These are phyloP conservation scores for Thryonomys swinderianus DNA, from an alignment of 2,113 vertebrate genomes.

Conservation along the genomic window DNA sequence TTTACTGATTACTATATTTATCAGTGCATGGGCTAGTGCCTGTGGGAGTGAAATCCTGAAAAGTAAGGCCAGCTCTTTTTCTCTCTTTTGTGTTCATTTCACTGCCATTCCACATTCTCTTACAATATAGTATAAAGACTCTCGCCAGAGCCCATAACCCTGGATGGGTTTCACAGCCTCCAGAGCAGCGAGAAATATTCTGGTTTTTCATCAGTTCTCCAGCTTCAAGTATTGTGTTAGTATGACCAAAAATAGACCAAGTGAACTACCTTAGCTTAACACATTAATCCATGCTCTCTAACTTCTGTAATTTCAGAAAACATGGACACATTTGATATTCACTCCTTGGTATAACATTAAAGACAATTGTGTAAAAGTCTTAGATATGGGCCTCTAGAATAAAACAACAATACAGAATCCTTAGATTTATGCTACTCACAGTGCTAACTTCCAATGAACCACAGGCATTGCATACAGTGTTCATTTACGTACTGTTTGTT, in stretches of 20 bases:
- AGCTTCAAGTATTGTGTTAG: not conserved
- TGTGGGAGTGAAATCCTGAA: rapidly evolving
- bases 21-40: not conserved
- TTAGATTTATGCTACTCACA: not conserved
- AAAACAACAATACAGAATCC: not conserved
- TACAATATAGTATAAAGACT: not conserved
- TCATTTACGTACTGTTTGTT: not conserved
- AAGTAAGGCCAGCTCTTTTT: too few relatives aligned
- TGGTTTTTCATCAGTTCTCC: not conserved
- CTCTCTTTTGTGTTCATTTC: not conserved
- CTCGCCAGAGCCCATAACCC: not conserved
- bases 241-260: not conserved
- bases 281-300: not conserved
- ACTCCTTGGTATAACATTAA: not conserved
- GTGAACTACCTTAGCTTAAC: not conserved
- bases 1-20: too few relatives aligned
- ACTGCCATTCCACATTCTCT: not conserved
- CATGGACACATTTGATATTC: not conserved
- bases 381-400: not conserved
- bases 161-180: not conserved
- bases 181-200: not conserved
- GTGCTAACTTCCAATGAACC: constrained; percentile 8
- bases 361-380: not conserved
- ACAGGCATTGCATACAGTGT: not conserved
- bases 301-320: not conserved